Evolutionary conservation across 2,888 invertebrate genomes (phyloP).

Genomic region (Bibio marci): DNA sequence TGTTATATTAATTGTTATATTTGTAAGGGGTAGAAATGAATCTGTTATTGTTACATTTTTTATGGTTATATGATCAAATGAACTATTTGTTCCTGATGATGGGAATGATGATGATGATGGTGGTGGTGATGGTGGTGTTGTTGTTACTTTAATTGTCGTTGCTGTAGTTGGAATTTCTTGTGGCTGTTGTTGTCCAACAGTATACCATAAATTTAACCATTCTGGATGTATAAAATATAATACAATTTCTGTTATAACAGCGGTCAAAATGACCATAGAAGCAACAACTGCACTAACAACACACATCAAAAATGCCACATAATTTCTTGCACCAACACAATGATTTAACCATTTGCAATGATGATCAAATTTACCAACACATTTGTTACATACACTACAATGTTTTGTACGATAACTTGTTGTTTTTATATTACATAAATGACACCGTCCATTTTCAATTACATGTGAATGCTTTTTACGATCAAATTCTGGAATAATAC

Average conservation of each 20-base stretch:
- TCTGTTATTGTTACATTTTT: background rate
- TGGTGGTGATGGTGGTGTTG: background rate
- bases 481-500: conserved; percentile 69
- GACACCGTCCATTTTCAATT: conserved; percentile 88
- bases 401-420: conserved; percentile 72
- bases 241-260: conserved; percentile 52
- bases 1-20: background rate
- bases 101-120: background rate
- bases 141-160: conserved; percentile 8
- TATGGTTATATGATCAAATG: too few species aligned
- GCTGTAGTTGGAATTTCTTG: conserved; percentile 7
- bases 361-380: conserved; percentile 87
- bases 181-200: conserved; percentile 3
- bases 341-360: conserved; percentile 99
- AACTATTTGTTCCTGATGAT: conserved; percentile 13
- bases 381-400: conserved; percentile 94
- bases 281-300: conserved; percentile 61
- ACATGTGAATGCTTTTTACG: conserved; percentile 76
- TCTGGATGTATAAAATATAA: conserved; percentile 41
- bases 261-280: conserved; percentile 46
- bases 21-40: background rate
- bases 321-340: conserved; percentile 85
- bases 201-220: conserved; percentile 33
- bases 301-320: conserved; percentile 65
- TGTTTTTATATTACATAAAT: conserved; percentile 73